These are phyloP conservation scores for Chirona hameri DNA, from an alignment of 2,888 invertebrate genomes.

Conservation along the genomic window DNA sequence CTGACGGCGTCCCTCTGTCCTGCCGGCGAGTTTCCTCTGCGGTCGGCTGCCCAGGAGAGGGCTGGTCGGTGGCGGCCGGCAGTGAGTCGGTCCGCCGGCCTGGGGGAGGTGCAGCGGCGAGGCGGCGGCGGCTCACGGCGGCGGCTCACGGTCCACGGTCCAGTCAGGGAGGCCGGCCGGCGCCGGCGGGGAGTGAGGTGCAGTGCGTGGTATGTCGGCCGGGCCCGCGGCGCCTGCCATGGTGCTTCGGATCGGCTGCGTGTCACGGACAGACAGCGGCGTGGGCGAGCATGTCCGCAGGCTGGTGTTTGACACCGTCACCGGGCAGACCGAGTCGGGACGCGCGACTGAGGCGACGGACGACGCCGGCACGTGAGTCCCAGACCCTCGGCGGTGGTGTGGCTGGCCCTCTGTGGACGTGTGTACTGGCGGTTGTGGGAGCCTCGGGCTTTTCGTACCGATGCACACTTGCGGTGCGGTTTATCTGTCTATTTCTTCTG, in stretches of 20 bases:
- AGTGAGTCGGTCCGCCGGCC: not conserved
- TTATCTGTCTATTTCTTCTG: too few species aligned
- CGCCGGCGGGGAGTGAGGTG: not conserved
- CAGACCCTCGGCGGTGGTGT: too few species aligned
- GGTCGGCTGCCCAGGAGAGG: not conserved
- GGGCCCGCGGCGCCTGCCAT: not conserved
- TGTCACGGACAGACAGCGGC: not conserved
- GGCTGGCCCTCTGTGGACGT: too few species aligned
- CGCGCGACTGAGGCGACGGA: not conserved
- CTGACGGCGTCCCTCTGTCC: too few species aligned
- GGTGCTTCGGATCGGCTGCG: not conserved
- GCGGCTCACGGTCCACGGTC: not conserved
- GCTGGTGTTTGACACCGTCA: not conserved
- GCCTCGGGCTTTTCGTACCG: too few species aligned
- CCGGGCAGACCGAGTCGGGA: not conserved
- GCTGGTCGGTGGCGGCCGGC: not conserved
- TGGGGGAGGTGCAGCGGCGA: not conserved
- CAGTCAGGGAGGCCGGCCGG: not conserved
- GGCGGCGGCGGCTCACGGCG: not conserved
- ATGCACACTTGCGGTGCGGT: too few species aligned
- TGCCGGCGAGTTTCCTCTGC: too few species aligned
- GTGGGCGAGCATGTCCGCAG: not conserved
- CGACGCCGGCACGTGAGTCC: not conserved
- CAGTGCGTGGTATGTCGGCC: not conserved
- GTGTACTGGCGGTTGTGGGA: too few species aligned